Evolutionary conservation across 53 echinoderm and acorn worm genomes (phyloP).

Genomic region (Stichopus horrens): DNA sequence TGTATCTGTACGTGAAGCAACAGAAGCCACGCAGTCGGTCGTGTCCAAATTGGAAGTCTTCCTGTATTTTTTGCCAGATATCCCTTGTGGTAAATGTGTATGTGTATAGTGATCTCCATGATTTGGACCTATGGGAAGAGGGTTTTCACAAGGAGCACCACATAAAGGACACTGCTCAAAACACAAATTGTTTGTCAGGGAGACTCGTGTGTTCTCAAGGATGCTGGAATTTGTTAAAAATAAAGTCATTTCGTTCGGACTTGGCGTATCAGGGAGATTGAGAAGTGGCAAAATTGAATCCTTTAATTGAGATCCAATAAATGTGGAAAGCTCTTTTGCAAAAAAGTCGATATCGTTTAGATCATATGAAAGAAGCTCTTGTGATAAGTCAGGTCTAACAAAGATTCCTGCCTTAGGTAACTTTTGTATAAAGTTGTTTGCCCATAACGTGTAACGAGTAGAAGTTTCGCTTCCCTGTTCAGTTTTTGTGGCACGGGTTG

Average conservation of each 20-base stretch:
- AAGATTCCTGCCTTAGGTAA: no score
- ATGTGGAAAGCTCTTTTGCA: background rate
- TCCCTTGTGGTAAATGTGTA: constrained; percentile 3
- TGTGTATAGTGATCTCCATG: background rate
- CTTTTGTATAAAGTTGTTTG: no score
- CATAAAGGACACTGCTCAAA: constrained; percentile 2
- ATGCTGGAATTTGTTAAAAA: no score
- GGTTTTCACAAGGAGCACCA: constrained; percentile 9
- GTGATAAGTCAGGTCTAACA: no score
- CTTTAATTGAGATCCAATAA: background rate
- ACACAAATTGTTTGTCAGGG: background rate
- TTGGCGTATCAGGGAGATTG: background rate
- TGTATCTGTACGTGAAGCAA: background rate
- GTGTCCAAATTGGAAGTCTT: background rate
- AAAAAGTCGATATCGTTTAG: background rate
- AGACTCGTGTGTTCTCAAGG: background rate
- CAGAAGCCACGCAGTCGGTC: background rate
- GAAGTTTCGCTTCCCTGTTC: no score
- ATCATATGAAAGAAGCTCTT: background rate
- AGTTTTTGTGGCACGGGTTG: no score
- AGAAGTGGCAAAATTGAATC: background rate
- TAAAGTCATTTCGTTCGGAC: background rate
- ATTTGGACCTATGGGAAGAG: background rate
- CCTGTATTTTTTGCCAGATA: background rate
- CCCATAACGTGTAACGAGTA: no score